These are phyloP conservation scores for Sipha flava DNA, from an alignment of 1,140 invertebrate genomes.

Conservation along the genomic window DNA sequence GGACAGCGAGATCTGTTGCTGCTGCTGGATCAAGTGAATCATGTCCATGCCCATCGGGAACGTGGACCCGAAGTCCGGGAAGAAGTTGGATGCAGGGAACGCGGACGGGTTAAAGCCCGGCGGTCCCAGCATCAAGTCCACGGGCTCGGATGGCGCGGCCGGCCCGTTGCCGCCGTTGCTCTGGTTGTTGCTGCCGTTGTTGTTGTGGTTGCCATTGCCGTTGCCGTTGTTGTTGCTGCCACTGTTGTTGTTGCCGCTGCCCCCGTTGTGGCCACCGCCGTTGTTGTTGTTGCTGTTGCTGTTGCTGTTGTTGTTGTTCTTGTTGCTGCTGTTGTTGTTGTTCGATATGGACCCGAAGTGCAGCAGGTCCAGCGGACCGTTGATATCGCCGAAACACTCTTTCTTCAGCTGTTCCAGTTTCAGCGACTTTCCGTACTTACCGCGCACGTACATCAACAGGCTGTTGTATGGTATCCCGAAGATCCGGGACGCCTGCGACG, in stretches of 20 bases:
- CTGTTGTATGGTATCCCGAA: slow-evolving; percentile 88
- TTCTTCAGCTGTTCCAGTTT: slow-evolving; percentile 77
- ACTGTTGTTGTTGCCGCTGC: slow-evolving; percentile 54
- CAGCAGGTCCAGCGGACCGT: slow-evolving; percentile 55
- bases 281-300: slow-evolving; percentile 70
- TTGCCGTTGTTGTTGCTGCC: slow-evolving; percentile 58
- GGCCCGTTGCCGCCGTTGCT: slow-evolving; percentile 46
- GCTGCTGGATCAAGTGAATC: slow-evolving; percentile 68
- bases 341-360: slow-evolving; percentile 53
- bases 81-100: slow-evolving; percentile 56
- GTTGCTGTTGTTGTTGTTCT: slow-evolving; percentile 49
- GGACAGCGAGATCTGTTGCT: slow-evolving; percentile 47
- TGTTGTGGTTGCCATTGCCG: slow-evolving; percentile 68
- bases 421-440: slow-evolving; percentile 80
- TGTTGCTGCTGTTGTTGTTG: slow-evolving; percentile 59
- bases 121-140: slow-evolving; percentile 40
- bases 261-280: no score
- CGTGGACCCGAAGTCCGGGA: slow-evolving; percentile 65
- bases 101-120: slow-evolving; percentile 52
- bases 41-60: slow-evolving; percentile 75
- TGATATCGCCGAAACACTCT: slow-evolving; percentile 65
- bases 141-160: slow-evolving; percentile 29
- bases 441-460: slow-evolving; percentile 82
- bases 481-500: slow-evolving; percentile 77
- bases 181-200: slow-evolving; percentile 45